Conservation (phyloP, 1,140 invertebrate species). For the Nasonia vitripennis region DNA sequence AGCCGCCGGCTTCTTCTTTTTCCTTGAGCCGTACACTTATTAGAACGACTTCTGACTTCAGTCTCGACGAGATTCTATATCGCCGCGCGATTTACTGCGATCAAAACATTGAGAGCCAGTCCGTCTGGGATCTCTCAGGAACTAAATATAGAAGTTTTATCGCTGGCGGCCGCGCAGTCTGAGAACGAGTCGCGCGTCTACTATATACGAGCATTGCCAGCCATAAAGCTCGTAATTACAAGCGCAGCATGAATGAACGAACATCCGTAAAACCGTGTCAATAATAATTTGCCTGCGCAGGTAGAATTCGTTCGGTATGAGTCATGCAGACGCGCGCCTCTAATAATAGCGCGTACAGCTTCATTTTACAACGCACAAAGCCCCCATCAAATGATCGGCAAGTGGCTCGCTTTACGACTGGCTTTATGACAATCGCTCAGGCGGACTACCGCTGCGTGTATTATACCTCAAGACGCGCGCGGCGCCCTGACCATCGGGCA, state of each 20-base stretch:
- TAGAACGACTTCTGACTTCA: background rate
- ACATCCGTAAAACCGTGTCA: slow-evolving; percentile 35
- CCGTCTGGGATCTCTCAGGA: background rate
- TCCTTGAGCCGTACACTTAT: background rate
- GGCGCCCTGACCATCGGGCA: background rate
- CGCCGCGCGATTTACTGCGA: background rate
- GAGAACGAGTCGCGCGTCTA: background rate
- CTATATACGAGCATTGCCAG: background rate
- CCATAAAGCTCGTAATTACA: background rate
- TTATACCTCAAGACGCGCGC: background rate
- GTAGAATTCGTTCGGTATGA: slow-evolving; percentile 39
- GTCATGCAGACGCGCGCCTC: slow-evolving; percentile 28
- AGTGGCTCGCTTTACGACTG: slow-evolving; percentile 47
- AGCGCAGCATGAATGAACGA: background rate
- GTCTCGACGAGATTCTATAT: background rate
- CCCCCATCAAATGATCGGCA: slow-evolving; percentile 50
- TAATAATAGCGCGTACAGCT: slow-evolving; percentile 51
- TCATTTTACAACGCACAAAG: slow-evolving; percentile 50
- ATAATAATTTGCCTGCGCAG: slow-evolving; percentile 42
- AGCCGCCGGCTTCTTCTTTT: background rate
- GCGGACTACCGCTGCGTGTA: background rate
- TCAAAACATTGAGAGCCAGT: background rate
- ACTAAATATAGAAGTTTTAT: background rate
- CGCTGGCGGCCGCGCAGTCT: background rate
- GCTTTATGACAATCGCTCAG: slow-evolving; percentile 47